Percentiles rank a stretch among this genome's conserved stretches.
These are phyloP conservation scores for Rhaphigaster nebulosa DNA, from an alignment of 2,888 invertebrate genomes.

Conservation along the genomic window DNA sequence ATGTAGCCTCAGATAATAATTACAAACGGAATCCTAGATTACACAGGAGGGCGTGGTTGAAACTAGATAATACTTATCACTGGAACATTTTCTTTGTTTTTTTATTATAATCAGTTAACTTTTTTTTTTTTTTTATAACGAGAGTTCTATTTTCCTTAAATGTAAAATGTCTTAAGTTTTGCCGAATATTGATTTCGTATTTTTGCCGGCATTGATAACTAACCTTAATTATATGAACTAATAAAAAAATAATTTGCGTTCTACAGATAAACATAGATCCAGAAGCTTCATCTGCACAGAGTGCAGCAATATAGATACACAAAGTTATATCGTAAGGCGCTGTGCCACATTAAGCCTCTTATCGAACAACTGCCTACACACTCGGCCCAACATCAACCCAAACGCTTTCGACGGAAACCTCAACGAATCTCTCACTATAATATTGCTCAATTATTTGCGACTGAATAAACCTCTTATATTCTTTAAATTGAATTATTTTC, in stretches of 20 bases:
- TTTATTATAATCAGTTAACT: too few relatives aligned
- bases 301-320: not conserved
- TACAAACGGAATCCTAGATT: too few relatives aligned
- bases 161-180: too few relatives aligned
- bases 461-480: not conserved
- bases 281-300: not conserved
- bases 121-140: too few relatives aligned
- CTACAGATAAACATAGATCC: not conserved
- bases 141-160: too few relatives aligned
- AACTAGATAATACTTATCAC: too few relatives aligned
- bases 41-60: too few relatives aligned
- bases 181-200: too few relatives aligned
- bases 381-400: not conserved
- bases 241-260: not conserved
- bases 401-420: not conserved
- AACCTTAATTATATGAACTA: not conserved
- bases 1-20: too few relatives aligned
- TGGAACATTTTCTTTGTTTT: too few relatives aligned
- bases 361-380: conserved; percentile 1
- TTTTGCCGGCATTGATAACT: not conserved
- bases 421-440: not conserved
- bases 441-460: not conserved
- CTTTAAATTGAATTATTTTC: too few relatives aligned
- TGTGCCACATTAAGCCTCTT: not conserved
- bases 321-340: not conserved